Percentiles rank a stretch among this genome's conserved stretches.
Evolutionary conservation across 1,140 invertebrate genomes (phyloP).

Genomic region (Rhopalosiphum padi): DNA sequence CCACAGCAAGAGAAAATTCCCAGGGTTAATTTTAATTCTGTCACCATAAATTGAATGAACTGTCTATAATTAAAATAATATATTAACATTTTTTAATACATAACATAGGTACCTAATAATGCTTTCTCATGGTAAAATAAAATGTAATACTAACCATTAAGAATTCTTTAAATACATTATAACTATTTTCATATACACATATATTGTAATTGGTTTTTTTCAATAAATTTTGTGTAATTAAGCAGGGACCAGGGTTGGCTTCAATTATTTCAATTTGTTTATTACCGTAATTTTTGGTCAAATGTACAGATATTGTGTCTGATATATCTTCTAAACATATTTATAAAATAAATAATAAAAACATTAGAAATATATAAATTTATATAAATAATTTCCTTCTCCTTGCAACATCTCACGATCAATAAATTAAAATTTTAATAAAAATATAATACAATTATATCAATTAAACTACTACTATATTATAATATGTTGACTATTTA

Average conservation of each 20-base stretch:
- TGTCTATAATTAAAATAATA: slow-evolving; percentile 6
- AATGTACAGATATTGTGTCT: slow-evolving; percentile 5
- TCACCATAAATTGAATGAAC: neutral
- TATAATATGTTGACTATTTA: neutral
- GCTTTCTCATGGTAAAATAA: neutral
- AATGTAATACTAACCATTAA: neutral
- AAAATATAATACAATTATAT: neutral
- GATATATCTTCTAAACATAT: slow-evolving; percentile 33
- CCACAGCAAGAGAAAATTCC: slow-evolving; percentile 45
- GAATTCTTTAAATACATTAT: slow-evolving; percentile 13
- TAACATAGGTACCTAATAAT: neutral
- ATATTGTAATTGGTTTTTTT: slow-evolving; percentile 44
- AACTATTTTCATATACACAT: slow-evolving; percentile 35
- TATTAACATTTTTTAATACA: neutral
- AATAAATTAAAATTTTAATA: neutral
- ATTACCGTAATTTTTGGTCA: neutral
- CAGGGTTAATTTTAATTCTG: slow-evolving; percentile 23
- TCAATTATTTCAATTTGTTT: slow-evolving; percentile 47
- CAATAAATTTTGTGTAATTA: slow-evolving; percentile 16
- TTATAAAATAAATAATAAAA: neutral
- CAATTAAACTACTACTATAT: neutral
- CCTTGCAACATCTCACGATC: neutral
- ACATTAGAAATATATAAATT: neutral
- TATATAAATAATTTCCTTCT: neutral
- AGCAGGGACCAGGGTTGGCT: slow-evolving; percentile 46